These are phyloP conservation scores for Rhingia campestris DNA, from an alignment of 2,888 invertebrate genomes.

Conservation along the genomic window DNA sequence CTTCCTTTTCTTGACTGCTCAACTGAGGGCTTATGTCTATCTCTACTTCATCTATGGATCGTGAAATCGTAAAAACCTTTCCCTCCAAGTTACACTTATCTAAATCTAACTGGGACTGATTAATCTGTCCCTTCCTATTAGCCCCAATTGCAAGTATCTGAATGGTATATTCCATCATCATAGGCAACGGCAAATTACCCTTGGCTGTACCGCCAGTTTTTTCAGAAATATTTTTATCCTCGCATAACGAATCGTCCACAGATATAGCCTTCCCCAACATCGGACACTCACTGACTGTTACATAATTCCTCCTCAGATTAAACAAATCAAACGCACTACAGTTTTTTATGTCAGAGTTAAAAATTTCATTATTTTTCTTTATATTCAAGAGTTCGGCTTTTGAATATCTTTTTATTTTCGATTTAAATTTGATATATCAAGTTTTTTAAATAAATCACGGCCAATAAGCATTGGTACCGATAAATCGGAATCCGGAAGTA, in stretches of 20 bases:
- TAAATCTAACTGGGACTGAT: too few relatives aligned
- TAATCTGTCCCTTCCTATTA: too few relatives aligned
- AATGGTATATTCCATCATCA: too few relatives aligned
- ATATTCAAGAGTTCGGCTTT: neutral
- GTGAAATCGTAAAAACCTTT: too few relatives aligned
- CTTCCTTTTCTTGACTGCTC: neutral
- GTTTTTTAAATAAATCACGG: neutral
- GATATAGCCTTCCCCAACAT: neutral
- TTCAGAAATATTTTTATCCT: too few relatives aligned
- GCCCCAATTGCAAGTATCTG: too few relatives aligned
- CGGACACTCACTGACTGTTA: neutral
- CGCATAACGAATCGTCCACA: neutral
- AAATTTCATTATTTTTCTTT: neutral
- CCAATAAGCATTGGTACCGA: slow-evolving; percentile 31
- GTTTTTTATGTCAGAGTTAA: neutral
- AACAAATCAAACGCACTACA: neutral
- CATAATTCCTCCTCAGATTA: neutral
- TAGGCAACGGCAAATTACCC: too few relatives aligned
- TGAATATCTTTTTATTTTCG: neutral
- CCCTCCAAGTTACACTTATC: too few relatives aligned
- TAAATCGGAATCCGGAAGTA: slow-evolving; percentile 37
- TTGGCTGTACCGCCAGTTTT: too few relatives aligned
- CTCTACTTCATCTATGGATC: too few relatives aligned
- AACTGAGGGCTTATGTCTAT: too few relatives aligned
- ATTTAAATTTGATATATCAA: neutral